These are phyloP conservation scores for Synanthedon formicaeformis DNA, from an alignment of 2,888 invertebrate genomes.

Conservation along the genomic window DNA sequence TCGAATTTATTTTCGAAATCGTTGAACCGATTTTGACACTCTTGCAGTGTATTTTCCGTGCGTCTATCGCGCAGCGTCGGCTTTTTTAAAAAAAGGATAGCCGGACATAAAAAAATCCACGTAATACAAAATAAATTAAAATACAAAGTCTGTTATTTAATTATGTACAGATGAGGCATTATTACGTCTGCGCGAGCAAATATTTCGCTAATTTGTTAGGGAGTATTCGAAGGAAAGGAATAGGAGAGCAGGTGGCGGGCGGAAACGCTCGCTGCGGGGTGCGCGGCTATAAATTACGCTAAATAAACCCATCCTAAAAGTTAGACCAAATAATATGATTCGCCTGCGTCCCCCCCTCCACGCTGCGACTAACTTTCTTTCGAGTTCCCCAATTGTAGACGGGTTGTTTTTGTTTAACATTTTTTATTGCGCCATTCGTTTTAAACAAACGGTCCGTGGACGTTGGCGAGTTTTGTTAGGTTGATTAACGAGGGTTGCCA, in stretches of 20 bases:
- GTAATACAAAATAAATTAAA: too few species aligned
- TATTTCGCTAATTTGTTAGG: slow-evolving; percentile 23
- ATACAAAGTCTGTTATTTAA: too few species aligned
- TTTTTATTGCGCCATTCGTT: slow-evolving; percentile 25
- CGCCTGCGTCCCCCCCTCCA: slow-evolving; percentile 5
- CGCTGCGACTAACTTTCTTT: slow-evolving; percentile 11
- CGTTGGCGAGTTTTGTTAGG: slow-evolving; percentile 10
- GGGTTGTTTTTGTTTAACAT: slow-evolving; percentile 22
- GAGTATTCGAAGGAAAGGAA: slow-evolving; percentile 19
- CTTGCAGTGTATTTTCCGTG: too few species aligned
- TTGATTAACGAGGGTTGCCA: slow-evolving; percentile 19
- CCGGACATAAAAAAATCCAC: too few species aligned
- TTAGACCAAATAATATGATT: slow-evolving; percentile 26
- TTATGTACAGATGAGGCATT: background rate
- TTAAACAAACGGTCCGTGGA: slow-evolving; percentile 19
- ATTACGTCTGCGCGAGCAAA: slow-evolving; percentile 4
- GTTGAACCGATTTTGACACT: too few species aligned
- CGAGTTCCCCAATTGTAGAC: slow-evolving; percentile 32
- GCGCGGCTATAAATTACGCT: slow-evolving; percentile 22
- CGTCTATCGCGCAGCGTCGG: too few species aligned
- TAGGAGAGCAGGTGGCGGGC: slow-evolving; percentile 27
- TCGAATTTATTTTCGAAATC: too few species aligned
- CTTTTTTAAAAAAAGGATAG: too few species aligned
- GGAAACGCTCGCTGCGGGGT: slow-evolving; percentile 7
- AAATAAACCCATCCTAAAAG: slow-evolving; percentile 19